Evolutionary conservation across 2,113 vertebrate species (phyloP), one percentile per base, ranked within the genome.

Genomic region (Coryphaenoides rupestris): DNA sequence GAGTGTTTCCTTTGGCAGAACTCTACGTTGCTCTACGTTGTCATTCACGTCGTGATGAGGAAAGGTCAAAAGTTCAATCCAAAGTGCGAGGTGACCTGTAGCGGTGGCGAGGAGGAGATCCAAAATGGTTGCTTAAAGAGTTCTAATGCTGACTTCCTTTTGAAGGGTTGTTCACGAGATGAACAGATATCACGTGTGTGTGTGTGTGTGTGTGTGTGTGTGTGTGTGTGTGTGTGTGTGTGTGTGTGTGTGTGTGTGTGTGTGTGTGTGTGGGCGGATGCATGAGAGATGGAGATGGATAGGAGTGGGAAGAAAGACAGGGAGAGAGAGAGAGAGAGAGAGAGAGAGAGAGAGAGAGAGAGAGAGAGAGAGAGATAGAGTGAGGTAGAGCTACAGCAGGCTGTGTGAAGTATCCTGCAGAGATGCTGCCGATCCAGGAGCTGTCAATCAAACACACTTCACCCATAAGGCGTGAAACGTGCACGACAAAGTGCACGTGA

Each of bases 371-470:
- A 40, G 10, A 40, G 12, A 16, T 46, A 17, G 46, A 22, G 60
- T 19, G 19, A 1, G 60, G 22, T 33, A 12, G 40, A 12, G 40
- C n/a, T 47, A 60, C 12, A 21, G 26, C 58, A 60, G 13, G 19
- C 21, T 73, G 76, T 69, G 73, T 55, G 70, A 68, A 74, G 74
- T 70, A 74, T 79, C 70, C 66, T 70, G 80, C 54, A 60, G 77
- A 66, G 69, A 76, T 68, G 62, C 63, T 78, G 73, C 70, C 73
- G 75, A 79, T 79, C 63, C 64, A 66, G 63, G 69, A 33, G 65
- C 77, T 84, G 86, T 86, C 86, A 85, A 57, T 84, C 79, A 85
- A 55, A 33, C 63, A 77, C 69, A 77, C 73, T 75, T 72, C 81
- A 75, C 72, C 63, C 81, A 79, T 68, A 77, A 81, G 70, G 73